A percentile compares a stretch with the other conserved stretches of the same genome.
These are phyloP conservation scores for Drosophila tripunctata DNA, from an alignment of 2,888 invertebrate species.

Conservation along the genomic window DNA sequence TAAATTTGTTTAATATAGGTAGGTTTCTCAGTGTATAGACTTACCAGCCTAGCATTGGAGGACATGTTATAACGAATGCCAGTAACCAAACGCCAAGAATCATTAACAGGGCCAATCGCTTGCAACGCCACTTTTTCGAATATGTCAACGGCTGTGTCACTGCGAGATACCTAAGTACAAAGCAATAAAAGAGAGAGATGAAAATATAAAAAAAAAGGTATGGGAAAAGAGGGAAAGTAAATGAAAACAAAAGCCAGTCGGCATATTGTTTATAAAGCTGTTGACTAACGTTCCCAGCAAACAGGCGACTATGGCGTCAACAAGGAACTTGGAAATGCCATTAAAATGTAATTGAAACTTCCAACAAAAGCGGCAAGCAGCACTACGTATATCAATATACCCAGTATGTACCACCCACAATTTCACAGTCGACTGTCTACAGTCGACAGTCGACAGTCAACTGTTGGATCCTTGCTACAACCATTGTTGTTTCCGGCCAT, in stretches of 20 bases:
- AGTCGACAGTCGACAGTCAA: not conserved
- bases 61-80: constrained; percentile 95
- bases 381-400: constrained; percentile 9
- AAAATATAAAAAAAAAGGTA: not conserved
- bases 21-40: constrained; percentile 68
- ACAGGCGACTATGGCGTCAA: constrained; percentile 48
- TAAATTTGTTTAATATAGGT: not conserved
- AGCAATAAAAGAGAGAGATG: constrained; percentile 29
- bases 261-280: constrained; percentile 72
- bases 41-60: constrained; percentile 96
- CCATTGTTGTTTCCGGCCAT: constrained; percentile 28
- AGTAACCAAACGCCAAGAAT: constrained; percentile 95
- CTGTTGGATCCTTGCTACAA: constrained; percentile 10
- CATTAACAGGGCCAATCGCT: constrained; percentile 93
- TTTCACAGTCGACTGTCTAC: constrained; percentile 15
- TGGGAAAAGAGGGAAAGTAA: constrained; percentile 50
- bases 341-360: constrained; percentile 80
- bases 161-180: constrained; percentile 90
- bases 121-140: constrained; percentile 93
- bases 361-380: constrained; percentile 66
- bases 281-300: constrained; percentile 51
- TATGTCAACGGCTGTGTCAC: constrained; percentile 97
- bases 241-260: constrained; percentile 54
- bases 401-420: constrained; percentile 23
- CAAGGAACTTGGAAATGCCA: constrained; percentile 69